These are phyloP conservation scores for Pelecanoides urinatrix DNA, from an alignment of 2,113 vertebrate genomes.

Conservation along the genomic window DNA sequence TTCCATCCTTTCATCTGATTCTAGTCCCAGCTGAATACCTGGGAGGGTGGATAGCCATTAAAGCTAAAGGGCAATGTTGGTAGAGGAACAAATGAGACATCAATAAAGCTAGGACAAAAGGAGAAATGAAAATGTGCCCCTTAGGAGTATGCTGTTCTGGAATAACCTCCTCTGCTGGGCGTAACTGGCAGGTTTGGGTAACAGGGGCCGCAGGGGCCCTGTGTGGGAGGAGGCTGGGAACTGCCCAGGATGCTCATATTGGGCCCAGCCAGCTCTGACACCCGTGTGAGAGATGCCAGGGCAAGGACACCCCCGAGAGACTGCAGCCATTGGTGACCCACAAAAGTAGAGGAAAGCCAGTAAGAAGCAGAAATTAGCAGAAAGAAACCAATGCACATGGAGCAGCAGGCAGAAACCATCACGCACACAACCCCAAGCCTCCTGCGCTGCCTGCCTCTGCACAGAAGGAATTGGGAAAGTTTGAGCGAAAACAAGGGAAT, in stretches of 20 bases:
- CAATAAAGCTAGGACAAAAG: background rate
- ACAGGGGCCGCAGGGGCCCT: background rate
- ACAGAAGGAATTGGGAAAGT: background rate
- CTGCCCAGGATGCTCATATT: background rate
- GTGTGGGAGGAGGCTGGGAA: background rate
- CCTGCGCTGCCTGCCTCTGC: background rate
- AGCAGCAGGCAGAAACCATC: background rate
- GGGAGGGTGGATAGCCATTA: background rate
- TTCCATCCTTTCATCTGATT: background rate
- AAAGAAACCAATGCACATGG: background rate
- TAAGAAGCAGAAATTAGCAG: background rate
- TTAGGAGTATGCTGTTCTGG: background rate
- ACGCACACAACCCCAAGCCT: background rate
- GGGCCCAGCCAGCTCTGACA: accelerated
- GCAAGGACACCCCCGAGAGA: background rate
- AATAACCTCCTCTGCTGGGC: background rate
- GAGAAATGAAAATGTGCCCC: background rate
- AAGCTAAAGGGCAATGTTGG: background rate
- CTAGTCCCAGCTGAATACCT: background rate
- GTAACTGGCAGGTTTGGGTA: background rate
- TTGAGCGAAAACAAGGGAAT: background rate
- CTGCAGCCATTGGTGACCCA: background rate
- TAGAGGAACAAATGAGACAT: background rate
- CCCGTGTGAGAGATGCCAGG: background rate
- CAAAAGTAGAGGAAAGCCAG: background rate